Evolutionary conservation across 2,797 vertebrate species (phyloP).

Genomic region (Phrynocephalus forsythii): DNA sequence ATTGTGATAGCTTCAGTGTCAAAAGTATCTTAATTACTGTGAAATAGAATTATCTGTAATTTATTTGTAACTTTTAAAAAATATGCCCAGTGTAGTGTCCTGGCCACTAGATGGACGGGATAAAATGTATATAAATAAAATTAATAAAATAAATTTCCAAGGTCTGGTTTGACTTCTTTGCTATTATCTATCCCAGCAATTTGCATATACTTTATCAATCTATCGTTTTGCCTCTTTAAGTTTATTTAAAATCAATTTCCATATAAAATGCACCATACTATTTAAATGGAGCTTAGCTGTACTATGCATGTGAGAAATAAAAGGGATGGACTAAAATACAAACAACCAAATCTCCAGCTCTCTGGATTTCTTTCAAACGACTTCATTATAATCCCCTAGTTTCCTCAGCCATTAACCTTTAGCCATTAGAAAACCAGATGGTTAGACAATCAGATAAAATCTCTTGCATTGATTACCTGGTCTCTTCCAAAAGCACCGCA

Average conservation of each 20-base stretch:
- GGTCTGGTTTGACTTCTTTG: neutral
- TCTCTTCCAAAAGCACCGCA: conserved; percentile 63
- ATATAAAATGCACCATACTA: neutral
- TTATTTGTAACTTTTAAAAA: neutral
- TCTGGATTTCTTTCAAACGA: conserved; percentile 18
- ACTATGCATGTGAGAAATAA: neutral
- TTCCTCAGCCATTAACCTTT: conserved; percentile 74
- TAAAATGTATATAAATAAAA: too few relatives aligned
- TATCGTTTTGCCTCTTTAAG: neutral
- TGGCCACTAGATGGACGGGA: too few relatives aligned
- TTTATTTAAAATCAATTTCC: conserved; percentile 22
- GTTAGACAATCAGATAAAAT: conserved; percentile 82
- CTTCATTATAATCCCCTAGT: conserved; percentile 32
- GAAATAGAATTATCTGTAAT: neutral
- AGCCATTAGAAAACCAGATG: conserved; percentile 79
- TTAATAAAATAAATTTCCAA: neutral
- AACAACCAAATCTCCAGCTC: neutral
- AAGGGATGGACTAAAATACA: neutral
- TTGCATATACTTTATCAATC: neutral
- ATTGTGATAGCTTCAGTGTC: neutral
- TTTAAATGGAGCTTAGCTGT: neutral
- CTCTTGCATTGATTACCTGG: conserved; percentile 59
- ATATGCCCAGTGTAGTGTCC: too few relatives aligned
- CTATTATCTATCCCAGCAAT: conserved; percentile 11
- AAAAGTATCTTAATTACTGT: neutral